phyloP scores from a whole-genome alignment of 2,113 vertebrate species.

The Psilopogon haemacephalus region DNA sequence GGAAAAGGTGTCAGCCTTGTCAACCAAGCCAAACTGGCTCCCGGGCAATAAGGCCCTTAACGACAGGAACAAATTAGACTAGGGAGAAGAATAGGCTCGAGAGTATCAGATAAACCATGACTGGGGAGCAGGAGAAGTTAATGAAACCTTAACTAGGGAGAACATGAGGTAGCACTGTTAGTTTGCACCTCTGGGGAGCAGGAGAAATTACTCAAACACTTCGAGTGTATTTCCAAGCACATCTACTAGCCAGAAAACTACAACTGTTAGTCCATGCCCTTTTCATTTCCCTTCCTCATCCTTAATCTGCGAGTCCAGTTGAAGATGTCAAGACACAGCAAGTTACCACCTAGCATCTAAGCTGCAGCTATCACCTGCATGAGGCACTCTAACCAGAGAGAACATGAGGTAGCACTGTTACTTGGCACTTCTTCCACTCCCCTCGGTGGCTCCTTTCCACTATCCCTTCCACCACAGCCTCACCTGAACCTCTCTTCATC shows the following conservation, averaged over 20 bases:
- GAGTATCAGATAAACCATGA: not conserved
- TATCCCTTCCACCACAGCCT: not conserved
- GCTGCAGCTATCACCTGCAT: not conserved
- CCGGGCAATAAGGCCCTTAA: not conserved
- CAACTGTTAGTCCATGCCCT: not conserved
- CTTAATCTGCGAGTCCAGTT: not conserved
- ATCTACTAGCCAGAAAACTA: not conserved
- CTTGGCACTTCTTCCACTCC: not conserved
- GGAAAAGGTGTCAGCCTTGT: not conserved
- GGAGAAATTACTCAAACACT: rapidly evolving
- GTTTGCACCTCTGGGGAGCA: too few species aligned
- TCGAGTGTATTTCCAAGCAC: not conserved
- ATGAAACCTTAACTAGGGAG: too few species aligned
- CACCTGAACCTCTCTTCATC: not conserved
- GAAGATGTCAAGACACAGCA: not conserved
- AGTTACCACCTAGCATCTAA: not conserved
- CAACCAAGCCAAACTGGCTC: not conserved
- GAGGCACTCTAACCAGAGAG: not conserved
- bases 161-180: too few species aligned
- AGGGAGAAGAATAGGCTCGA: rapidly evolving
- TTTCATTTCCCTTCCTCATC: not conserved
- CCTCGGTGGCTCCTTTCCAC: not conserved
- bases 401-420: not conserved
- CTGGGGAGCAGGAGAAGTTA: not conserved
- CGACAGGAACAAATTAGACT: not conserved